Evolutionary conservation across 2,113 vertebrate genomes (phyloP).

Genomic region (Beaufortia kweichowensis): DNA sequence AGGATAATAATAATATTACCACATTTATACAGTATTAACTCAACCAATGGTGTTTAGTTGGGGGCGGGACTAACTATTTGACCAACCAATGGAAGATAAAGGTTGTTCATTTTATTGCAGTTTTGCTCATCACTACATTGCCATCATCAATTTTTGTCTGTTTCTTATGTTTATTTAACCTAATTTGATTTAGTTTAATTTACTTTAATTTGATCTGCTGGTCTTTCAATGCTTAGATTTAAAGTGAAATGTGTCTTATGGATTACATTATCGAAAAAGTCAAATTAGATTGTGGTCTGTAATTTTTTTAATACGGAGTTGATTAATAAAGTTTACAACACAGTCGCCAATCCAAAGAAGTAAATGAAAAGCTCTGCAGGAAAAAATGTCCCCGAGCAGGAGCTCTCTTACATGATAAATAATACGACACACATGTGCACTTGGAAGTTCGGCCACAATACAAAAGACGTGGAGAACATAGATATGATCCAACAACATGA

Average conservation of each 20-base stretch:
- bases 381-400: conserved; percentile 13
- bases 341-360: not conserved
- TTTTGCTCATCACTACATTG: no score
- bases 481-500: not conserved
- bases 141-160: no score
- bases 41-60: no score
- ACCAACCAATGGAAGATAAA: no score
- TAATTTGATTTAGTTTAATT: no score
- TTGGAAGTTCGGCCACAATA: conserved; percentile 9
- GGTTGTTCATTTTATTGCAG: no score
- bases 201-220: no score
- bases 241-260: not conserved
- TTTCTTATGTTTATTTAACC: no score
- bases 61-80: no score
- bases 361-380: not conserved
- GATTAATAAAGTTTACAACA: not conserved
- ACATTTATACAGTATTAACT: no score
- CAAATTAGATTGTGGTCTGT: not conserved
- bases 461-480: not conserved
- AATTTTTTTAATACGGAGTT: not conserved
- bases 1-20: no score
- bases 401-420: not conserved
- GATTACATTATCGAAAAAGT: not conserved
- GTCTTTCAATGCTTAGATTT: not conserved
- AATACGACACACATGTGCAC: conserved; percentile 7